phyloP scores from a whole-genome alignment of 2,888 invertebrate genomes.

The Celastrina argiolus region DNA sequence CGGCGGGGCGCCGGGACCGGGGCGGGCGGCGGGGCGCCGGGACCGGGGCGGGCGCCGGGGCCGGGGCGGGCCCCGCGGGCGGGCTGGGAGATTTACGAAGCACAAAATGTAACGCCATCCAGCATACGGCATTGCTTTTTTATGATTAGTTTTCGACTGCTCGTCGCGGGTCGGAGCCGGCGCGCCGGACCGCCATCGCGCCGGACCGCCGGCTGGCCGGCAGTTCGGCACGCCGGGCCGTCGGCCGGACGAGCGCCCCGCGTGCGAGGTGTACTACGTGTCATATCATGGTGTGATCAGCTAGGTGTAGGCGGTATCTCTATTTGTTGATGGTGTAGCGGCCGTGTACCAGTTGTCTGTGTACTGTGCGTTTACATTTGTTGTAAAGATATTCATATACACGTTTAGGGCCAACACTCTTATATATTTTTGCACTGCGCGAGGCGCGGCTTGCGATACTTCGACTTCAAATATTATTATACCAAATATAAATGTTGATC shows the following conservation, averaged over 20 bases:
- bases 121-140: background rate
- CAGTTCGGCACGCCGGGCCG: too few species aligned
- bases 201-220: too few species aligned
- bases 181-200: too few species aligned
- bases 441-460: conserved; percentile 42
- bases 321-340: conserved; percentile 25
- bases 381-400: conserved; percentile 38
- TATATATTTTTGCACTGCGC: conserved; percentile 69
- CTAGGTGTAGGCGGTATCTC: conserved; percentile 33
- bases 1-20: background rate
- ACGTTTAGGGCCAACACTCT: conserved; percentile 47
- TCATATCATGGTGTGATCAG: conserved; percentile 70
- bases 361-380: conserved; percentile 39
- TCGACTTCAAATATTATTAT: conserved; percentile 54
- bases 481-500: conserved; percentile 66
- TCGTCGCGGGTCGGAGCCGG: background rate
- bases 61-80: background rate
- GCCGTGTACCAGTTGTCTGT: conserved; percentile 25
- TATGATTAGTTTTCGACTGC: background rate
- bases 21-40: background rate
- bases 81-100: background rate
- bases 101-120: conserved; percentile 9
- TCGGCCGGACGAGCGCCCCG: background rate
- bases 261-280: conserved; percentile 42
- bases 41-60: background rate